phyloP scores from a whole-genome alignment of 1,140 invertebrate genomes.

The Colletes latitarsis region DNA sequence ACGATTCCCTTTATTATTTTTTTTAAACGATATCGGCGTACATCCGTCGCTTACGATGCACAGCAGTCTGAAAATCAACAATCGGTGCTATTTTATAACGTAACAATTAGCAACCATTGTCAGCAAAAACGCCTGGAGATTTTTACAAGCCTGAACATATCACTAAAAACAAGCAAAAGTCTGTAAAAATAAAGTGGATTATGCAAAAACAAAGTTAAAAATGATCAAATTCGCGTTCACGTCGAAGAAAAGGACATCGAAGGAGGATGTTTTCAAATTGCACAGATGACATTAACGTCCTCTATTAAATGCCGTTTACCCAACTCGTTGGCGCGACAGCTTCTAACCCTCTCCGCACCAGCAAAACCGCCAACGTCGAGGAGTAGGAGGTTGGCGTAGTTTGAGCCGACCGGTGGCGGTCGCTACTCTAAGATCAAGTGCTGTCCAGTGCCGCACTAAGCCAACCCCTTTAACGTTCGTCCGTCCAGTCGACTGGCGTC shows the following conservation, averaged over 20 bases:
- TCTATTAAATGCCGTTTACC: constrained; percentile 73
- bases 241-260: constrained; percentile 50
- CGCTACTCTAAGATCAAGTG: constrained; percentile 73
- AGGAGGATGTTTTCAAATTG: constrained; percentile 40
- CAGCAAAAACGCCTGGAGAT: too few relatives aligned
- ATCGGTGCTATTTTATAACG: too few relatives aligned
- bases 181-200: too few relatives aligned
- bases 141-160: too few relatives aligned
- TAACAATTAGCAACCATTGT: too few relatives aligned
- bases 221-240: neutral
- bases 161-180: neutral
- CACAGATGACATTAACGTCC: constrained; percentile 57
- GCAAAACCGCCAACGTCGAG: constrained; percentile 66
- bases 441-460: constrained; percentile 62
- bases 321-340: constrained; percentile 63
- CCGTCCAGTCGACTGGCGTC: constrained; percentile 52
- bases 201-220: too few relatives aligned
- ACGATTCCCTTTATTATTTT: constrained; percentile 2
- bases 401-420: constrained; percentile 65
- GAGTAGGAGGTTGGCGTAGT: constrained; percentile 57
- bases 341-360: constrained; percentile 63
- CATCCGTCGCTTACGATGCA: too few relatives aligned
- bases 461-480: constrained; percentile 62
- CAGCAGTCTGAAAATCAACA: too few relatives aligned
- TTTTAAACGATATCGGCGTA: too few relatives aligned